Evolutionary conservation across 1,140 invertebrate genomes (phyloP).

Genomic region (Rhopalosiphum maidis): DNA sequence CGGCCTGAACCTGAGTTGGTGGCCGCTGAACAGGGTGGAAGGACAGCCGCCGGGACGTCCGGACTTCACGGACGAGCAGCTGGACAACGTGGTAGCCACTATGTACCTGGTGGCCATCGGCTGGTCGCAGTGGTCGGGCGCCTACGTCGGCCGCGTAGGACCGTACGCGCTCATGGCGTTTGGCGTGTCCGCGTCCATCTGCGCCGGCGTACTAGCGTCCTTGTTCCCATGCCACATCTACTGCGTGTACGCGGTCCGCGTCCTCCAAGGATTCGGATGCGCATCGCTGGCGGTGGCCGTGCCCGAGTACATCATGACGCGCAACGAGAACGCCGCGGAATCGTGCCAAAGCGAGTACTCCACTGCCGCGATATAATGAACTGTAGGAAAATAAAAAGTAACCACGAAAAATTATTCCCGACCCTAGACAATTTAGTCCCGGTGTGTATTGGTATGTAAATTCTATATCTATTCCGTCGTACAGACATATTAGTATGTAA

Average conservation of each 20-base stretch:
- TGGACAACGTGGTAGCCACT: neutral
- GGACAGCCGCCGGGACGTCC: neutral
- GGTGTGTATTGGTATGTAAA: neutral
- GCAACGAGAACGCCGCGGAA: neutral
- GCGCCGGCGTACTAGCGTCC: neutral
- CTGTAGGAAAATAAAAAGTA: neutral
- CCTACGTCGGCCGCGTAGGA: neutral
- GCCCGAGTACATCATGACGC: slow-evolving; percentile 8
- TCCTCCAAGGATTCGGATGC: neutral
- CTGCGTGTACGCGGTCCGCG: neutral
- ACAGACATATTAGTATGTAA: neutral
- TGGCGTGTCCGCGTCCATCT: neutral
- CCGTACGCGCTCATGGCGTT: neutral
- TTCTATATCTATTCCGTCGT: neutral
- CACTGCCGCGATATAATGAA: neutral
- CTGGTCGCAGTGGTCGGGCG: slow-evolving; percentile 7
- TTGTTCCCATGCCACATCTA: neutral
- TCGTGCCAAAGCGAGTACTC: neutral
- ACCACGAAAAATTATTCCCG: neutral
- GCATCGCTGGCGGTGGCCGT: slow-evolving; percentile 32
- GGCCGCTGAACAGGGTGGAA: neutral
- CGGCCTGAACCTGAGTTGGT: neutral
- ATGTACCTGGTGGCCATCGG: neutral
- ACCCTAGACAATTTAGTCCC: neutral
- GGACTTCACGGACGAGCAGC: neutral